These are phyloP conservation scores for Lasioglossum morio DNA, from an alignment of 2,888 invertebrate genomes.

Conservation along the genomic window DNA sequence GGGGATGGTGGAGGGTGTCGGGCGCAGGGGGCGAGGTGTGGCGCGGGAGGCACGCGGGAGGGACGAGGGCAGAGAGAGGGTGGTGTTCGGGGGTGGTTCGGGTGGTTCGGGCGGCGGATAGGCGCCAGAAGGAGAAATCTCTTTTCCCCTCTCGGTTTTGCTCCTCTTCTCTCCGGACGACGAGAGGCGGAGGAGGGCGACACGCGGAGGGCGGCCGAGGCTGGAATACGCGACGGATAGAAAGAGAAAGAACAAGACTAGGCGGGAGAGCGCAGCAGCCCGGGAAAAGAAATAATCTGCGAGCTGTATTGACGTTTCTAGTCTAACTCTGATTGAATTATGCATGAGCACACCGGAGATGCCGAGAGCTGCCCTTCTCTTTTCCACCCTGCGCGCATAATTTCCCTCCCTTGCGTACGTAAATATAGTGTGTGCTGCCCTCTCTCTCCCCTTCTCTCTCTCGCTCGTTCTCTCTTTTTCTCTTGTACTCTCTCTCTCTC, in stretches of 20 bases:
- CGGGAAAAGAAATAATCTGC: conserved; percentile 85
- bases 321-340: conserved; percentile 85
- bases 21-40: conserved; percentile 48
- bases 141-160: conserved; percentile 68
- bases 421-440: conserved; percentile 39
- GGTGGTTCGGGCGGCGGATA: conserved; percentile 68
- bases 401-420: conserved; percentile 47
- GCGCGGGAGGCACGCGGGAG: conserved; percentile 28
- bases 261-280: conserved; percentile 79
- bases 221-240: conserved; percentile 59
- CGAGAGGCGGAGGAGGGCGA: conserved; percentile 28
- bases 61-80: conserved; percentile 27
- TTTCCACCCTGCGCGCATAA: conserved; percentile 52
- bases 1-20: conserved; percentile 69
- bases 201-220: conserved; percentile 46
- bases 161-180: conserved; percentile 58
- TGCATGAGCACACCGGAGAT: conserved; percentile 84
- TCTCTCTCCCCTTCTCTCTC: background rate
- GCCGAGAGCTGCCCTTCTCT: conserved; percentile 75
- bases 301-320: conserved; percentile 85
- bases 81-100: conserved; percentile 47
- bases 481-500: background rate
- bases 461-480: background rate
- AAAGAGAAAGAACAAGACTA: conserved; percentile 68
- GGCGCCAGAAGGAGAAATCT: conserved; percentile 77